Evolutionary conservation across 2,797 vertebrate genomes (phyloP), one percentile per base, ranked within the genome.

Genomic region (Acanthurus leucopareius): DNA sequence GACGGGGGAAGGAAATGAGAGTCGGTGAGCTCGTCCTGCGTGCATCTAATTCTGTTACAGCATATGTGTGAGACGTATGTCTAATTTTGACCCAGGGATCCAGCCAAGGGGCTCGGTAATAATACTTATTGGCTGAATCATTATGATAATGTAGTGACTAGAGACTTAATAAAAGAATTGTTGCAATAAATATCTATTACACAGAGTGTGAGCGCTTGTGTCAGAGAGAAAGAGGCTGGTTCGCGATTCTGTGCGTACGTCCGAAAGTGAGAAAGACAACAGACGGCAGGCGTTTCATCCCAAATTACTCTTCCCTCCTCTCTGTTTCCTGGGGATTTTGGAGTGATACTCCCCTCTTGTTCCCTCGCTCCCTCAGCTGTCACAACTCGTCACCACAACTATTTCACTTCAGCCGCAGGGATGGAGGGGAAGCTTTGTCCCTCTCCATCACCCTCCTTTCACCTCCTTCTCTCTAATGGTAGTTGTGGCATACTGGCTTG

Each of bases 351-450:
- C 85, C 84, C 80, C 81, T 88, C 85, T 62, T 74, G 80, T 83
- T 92, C 90, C 88, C 89, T 89, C 73, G 40, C 75, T 93, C 89
- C 92, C 89, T 88, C 69, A 85, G 90, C 91, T 93, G 92, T 94
- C 93, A 92, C 88, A 88, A 71, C 78, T 85, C 84, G 84, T 93
- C 91, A 92, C 88, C 89, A 85, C 90, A 90, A 92, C 88, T 89
- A 90, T 91, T 93, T 88, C 86, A 89, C 89, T 89, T 86, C 86
- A 76, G 88, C 89, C 76, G 32, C 85, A 89, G 81, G 75, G 85
- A 91, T n/a, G 64, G 71, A 86, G 86, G 81, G 78, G 82, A 88
- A 83, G 81, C 87, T 91, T 88, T 86, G 85, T 90, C 85, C 86
- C 90, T 67, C 73, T 90, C 88, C 83, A 89, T 88, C 88, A 90